Evolutionary conservation across 2,888 invertebrate genomes (phyloP), one percentile per base, ranked within the genome.

Genomic region (Digitonthophagus gazella): DNA sequence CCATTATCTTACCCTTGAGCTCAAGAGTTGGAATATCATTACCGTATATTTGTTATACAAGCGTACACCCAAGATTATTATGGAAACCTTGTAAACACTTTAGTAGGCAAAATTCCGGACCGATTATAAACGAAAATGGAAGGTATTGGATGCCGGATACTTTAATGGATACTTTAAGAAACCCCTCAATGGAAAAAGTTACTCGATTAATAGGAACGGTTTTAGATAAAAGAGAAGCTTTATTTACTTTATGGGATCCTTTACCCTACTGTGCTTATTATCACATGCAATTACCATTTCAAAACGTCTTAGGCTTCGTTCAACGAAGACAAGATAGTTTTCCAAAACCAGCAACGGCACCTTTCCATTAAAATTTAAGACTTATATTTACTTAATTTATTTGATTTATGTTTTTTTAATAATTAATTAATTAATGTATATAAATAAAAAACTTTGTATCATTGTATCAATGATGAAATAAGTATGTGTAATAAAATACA

Each of bases 231-330:
- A 86, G 92, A 56, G 93, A 94, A 78, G 93, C 92, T 0, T 83
- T 94, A 0, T 94, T 94, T 78, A 87, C 90, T 3, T 91, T 90
- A 77, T 93, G 93, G 93, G 94, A 94, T 79, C 94, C 94, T 3
- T 80, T 94, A 75, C 94, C 94, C 0, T 94, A 93, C 79, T 93
- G 93, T 78, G 93, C 92, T 1, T 93, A 93, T 80, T 93, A 93
- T 82, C 93, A 93, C 79, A 88, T 94, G 75, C 91, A 93, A 77
- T 80, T 90, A 75, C 93, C 93, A 0, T 85, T 90, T 73, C 85
- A 85, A 74, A 87, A 87, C 73, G 84, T 89, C 20, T 81, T 86
- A 73, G 84, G 84, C 57, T 87, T 88, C 77, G 80, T 88, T 71
- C 84, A 85, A 75, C 84, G 84, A 74, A 82, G 84, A 71, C 82